These are phyloP conservation scores for Antedon bifida DNA, from an alignment of 35 echinoderm and acorn worm species.

Conservation along the genomic window DNA sequence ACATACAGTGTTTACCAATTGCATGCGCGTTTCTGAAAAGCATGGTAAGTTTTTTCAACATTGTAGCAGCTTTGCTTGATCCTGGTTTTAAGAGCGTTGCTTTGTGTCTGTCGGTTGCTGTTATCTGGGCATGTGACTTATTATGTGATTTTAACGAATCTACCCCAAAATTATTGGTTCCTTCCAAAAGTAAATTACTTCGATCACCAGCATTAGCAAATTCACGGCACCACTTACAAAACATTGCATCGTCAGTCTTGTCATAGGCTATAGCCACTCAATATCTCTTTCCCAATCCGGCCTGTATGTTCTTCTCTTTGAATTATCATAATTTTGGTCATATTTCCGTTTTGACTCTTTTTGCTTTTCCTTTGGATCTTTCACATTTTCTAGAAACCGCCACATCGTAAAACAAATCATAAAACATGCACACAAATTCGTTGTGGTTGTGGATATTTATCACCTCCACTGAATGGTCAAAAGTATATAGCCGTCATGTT, in stretches of 20 bases:
- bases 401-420: not conserved
- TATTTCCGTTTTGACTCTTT: not conserved
- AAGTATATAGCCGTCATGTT: too few relatives aligned
- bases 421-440: too few relatives aligned
- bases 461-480: too few relatives aligned
- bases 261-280: slow-evolving; percentile 15
- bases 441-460: too few relatives aligned
- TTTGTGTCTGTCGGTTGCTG: too few relatives aligned
- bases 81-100: not conserved
- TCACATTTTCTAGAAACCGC: not conserved
- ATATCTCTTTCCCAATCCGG: slow-evolving; percentile 13
- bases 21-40: slow-evolving; percentile 1
- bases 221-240: slow-evolving; percentile 4
- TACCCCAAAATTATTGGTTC: not conserved
- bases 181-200: not conserved
- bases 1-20: not conserved
- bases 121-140: too few relatives aligned
- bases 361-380: not conserved
- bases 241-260: not conserved
- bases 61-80: not conserved
- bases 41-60: not conserved
- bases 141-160: not conserved
- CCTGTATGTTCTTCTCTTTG: not conserved
- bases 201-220: too few relatives aligned
- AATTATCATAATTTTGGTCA: slow-evolving; percentile 2